Percentiles rank a stretch among this genome's conserved stretches.
Evolutionary conservation across 2,888 invertebrate species (phyloP).

Genomic region (Heliothis peltigera): DNA sequence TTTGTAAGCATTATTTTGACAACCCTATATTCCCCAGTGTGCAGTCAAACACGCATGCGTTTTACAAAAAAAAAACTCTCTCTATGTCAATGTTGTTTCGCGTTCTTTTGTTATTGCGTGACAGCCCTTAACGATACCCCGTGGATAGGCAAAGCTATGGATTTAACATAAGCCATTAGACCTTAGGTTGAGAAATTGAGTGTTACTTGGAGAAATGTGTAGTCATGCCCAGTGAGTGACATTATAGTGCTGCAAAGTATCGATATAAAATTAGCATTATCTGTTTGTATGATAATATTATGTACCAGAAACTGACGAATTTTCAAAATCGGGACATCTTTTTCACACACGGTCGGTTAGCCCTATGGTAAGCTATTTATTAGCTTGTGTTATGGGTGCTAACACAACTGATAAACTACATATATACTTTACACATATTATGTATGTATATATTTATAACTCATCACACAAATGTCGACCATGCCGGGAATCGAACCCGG

Average conservation of each 20-base stretch:
- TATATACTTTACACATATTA: no score
- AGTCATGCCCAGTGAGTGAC: neutral
- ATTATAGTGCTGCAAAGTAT: neutral
- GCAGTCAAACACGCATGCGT: constrained; percentile 67
- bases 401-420: no score
- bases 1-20: constrained; percentile 24
- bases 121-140: constrained; percentile 41
- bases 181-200: neutral
- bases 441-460: no score
- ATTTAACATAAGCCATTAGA: constrained; percentile 25
- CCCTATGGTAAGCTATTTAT: no score
- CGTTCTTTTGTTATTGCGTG: constrained; percentile 49
- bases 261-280: neutral
- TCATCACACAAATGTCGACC: no score
- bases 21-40: constrained; percentile 61
- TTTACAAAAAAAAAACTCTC: constrained; percentile 78
- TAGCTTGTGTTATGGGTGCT: no score
- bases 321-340: no score
- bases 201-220: neutral
- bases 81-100: constrained; percentile 73
- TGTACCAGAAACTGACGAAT: no score
- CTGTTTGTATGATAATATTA: no score
- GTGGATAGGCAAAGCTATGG: constrained; percentile 18
- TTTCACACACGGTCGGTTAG: no score
- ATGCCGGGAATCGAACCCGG: no score